These are phyloP conservation scores for Dasyornis broadbenti DNA, from an alignment of 2,113 vertebrate species.

Conservation along the genomic window DNA sequence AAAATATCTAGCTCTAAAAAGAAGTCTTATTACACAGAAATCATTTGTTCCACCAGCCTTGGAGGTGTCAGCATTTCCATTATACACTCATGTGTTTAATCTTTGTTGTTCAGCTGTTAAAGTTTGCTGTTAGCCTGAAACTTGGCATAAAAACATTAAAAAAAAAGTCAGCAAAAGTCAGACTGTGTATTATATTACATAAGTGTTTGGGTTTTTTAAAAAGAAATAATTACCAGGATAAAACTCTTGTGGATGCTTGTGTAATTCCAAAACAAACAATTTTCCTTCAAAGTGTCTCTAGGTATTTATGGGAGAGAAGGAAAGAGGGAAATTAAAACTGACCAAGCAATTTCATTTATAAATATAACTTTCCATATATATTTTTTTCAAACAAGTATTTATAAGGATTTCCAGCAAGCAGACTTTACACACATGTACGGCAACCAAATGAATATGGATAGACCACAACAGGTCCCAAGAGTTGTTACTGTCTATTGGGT, in stretches of 20 bases:
- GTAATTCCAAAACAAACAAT: slow-evolving; percentile 17
- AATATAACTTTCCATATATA: not conserved
- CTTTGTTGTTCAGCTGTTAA: slow-evolving; percentile 39
- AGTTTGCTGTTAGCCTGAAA: not conserved
- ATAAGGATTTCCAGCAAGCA: slow-evolving; percentile 31
- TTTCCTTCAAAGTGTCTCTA: slow-evolving; percentile 29
- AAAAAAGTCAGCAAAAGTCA: not conserved
- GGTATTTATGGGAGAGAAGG: slow-evolving; percentile 21
- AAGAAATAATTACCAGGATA: slow-evolving; percentile 40
- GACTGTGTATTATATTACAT: not conserved
- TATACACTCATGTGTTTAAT: not conserved
- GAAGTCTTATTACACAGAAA: not conserved
- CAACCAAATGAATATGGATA: slow-evolving; percentile 48
- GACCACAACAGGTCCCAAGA: slow-evolving; percentile 56
- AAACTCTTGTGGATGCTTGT: not conserved
- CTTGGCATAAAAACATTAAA: not conserved
- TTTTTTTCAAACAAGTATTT: slow-evolving; percentile 53
- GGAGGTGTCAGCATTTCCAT: slow-evolving; percentile 20
- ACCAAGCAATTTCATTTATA: slow-evolving; percentile 39
- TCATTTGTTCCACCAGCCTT: not conserved
- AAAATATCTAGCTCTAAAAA: not conserved
- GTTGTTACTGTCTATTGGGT: slow-evolving; percentile 41
- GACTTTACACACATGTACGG: slow-evolving; percentile 1
- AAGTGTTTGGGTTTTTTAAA: not conserved
- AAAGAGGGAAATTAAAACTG: slow-evolving; percentile 47